Conservation (phyloP, 2,888 invertebrate genomes). For the Lysandra bellargus region DNA sequence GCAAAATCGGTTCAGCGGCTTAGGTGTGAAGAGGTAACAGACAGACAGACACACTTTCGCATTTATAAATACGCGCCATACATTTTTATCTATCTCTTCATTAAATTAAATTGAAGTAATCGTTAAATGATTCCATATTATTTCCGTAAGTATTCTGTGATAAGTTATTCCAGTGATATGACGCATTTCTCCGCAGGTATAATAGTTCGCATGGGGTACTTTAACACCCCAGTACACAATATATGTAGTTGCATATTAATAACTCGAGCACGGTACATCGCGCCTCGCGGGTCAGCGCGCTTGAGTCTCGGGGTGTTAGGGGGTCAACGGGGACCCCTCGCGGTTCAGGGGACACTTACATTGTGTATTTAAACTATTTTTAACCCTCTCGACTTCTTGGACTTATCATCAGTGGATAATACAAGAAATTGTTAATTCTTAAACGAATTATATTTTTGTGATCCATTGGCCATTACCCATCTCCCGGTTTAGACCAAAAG, state of each 20-base stretch:
- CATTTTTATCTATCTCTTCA: no score
- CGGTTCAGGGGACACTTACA: slow-evolving; percentile 2
- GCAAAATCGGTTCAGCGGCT: no score
- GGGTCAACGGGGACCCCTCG: background rate
- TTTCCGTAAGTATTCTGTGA: no score
- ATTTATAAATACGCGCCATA: no score
- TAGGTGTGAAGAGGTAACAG: no score
- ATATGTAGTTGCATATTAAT: background rate
- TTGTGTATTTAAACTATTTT: background rate
- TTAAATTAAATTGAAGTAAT: no score
- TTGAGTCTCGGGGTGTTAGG: background rate
- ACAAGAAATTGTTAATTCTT: no score
- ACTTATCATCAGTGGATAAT: background rate
- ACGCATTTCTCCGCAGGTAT: background rate
- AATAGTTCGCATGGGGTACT: background rate
- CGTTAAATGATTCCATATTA: no score
- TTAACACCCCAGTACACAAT: background rate
- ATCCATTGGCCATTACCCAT: no score
- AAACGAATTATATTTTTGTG: no score
- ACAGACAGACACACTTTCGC: no score
- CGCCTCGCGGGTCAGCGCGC: slow-evolving; percentile 19
- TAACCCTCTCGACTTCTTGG: background rate
- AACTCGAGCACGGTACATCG: slow-evolving; percentile 7
- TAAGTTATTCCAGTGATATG: background rate
- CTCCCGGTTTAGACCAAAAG: no score